Evolutionary conservation across 2,888 invertebrate genomes (phyloP).

Genomic region (Reticulitermes lucifugus): DNA sequence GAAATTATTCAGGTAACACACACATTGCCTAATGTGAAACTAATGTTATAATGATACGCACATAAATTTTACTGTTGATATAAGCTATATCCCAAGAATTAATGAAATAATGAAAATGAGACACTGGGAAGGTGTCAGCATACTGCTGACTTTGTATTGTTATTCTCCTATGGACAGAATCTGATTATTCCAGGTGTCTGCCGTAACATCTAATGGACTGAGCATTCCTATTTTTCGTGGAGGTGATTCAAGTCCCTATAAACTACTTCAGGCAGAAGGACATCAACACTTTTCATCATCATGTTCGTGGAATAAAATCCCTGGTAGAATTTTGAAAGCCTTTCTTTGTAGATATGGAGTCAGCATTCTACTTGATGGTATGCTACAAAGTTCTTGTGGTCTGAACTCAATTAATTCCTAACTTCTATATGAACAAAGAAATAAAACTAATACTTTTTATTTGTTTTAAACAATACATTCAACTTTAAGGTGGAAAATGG

Average conservation of each 20-base stretch:
- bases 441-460: too few relatives aligned
- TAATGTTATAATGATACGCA: too few relatives aligned
- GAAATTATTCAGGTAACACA: not conserved
- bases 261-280: not conserved
- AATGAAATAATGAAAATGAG: too few relatives aligned
- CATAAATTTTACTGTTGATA: too few relatives aligned
- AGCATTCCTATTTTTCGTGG: not conserved
- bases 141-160: too few relatives aligned
- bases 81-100: too few relatives aligned
- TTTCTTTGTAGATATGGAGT: not conserved
- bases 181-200: not conserved
- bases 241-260: not conserved
- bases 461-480: too few relatives aligned
- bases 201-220: not conserved
- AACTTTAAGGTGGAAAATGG: too few relatives aligned
- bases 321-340: not conserved
- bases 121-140: too few relatives aligned
- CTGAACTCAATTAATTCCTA: too few relatives aligned
- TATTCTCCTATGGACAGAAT: too few relatives aligned
- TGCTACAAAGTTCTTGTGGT: not conserved
- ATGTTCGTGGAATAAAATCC: not conserved
- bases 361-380: not conserved
- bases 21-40: not conserved
- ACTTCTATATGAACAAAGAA: too few relatives aligned
- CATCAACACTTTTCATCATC: not conserved